phyloP scores from a whole-genome alignment of 2,888 invertebrate genomes.

The Metellina segmentata region DNA sequence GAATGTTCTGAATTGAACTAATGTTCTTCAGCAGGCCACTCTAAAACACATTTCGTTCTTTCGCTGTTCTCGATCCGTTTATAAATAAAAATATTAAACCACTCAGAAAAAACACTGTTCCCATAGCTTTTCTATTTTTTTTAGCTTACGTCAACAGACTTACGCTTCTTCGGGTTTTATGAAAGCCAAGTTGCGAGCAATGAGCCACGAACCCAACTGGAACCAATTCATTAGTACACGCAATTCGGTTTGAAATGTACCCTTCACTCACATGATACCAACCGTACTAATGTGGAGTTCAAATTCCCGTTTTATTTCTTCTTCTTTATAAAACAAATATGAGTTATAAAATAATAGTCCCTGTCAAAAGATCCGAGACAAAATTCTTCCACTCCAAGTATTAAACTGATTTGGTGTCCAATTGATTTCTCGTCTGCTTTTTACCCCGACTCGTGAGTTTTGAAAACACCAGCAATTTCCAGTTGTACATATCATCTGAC shows the following conservation, averaged over 20 bases:
- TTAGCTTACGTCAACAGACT: not conserved
- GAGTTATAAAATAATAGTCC: conserved; percentile 63
- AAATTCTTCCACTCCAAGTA: conserved; percentile 59
- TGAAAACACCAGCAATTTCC: conserved; percentile 60
- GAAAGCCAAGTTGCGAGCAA: not conserved
- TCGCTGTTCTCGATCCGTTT: not conserved
- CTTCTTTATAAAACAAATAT: not conserved
- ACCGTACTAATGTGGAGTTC: conserved; percentile 48
- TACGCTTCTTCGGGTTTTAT: not conserved
- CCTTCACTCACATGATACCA: conserved; percentile 38
- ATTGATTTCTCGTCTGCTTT: conserved; percentile 63
- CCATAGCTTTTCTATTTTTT: not conserved
- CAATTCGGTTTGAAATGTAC: not conserved
- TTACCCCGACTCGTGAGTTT: conserved; percentile 49
- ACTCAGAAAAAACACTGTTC: not conserved
- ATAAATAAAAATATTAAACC: not conserved
- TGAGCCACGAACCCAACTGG: not conserved
- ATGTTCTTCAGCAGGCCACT: not conserved
- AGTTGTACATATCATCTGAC: conserved; percentile 62
- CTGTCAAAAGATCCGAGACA: conserved; percentile 60
- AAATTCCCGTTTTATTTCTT: conserved; percentile 24
- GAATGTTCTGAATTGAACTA: not conserved
- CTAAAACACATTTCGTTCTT: not conserved
- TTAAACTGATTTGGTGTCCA: conserved; percentile 66
- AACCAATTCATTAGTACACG: conserved; percentile 54